Percentiles rank a stretch among this genome's conserved stretches.
These are phyloP conservation scores for Conomelus anceps DNA, from an alignment of 2,888 invertebrate species.

Conservation along the genomic window DNA sequence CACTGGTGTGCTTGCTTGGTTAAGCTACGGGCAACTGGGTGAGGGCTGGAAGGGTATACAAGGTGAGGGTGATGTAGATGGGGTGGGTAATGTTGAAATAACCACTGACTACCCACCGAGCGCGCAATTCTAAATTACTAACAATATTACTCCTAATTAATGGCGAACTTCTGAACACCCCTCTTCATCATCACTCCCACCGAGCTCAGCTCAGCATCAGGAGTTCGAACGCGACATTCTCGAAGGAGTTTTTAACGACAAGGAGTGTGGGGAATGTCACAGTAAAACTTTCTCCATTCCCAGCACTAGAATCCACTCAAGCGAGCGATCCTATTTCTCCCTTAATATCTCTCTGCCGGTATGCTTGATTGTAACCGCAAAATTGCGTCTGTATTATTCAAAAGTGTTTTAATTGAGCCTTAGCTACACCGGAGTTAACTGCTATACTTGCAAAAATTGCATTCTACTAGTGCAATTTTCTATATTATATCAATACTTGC, in stretches of 20 bases:
- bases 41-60: neutral
- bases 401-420: constrained; percentile 40
- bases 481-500: too few relatives aligned
- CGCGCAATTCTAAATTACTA: constrained; percentile 10
- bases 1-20: too few relatives aligned
- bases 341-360: constrained; percentile 19
- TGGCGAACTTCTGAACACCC: constrained; percentile 21
- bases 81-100: neutral
- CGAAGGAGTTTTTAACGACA: neutral
- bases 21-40: neutral
- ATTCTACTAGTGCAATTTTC: neutral
- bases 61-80: neutral
- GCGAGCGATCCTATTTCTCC: constrained; percentile 26
- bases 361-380: constrained; percentile 28
- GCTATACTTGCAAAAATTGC: neutral
- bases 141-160: constrained; percentile 32
- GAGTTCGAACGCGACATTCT: neutral
- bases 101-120: neutral
- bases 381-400: constrained; percentile 43
- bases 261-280: neutral
- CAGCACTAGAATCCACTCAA: constrained; percentile 20
- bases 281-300: constrained; percentile 23
- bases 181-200: neutral
- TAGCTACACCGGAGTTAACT: neutral
- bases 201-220: constrained; percentile 13